phyloP scores from a whole-genome alignment of 2,797 vertebrate species.

The Anguilla anguilla region DNA sequence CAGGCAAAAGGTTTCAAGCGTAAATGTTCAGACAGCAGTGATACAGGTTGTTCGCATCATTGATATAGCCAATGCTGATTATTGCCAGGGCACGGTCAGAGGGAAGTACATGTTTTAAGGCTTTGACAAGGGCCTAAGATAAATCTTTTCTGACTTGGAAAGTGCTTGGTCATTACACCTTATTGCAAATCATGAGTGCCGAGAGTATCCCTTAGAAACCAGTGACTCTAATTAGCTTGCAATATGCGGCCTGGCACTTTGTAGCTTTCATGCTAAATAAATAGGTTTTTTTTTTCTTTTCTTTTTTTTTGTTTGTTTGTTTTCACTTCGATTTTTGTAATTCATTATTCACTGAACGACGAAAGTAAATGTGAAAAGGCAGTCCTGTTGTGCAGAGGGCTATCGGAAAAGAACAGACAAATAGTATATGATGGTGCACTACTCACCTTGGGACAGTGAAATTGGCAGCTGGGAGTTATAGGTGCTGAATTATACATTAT shows the following conservation, averaged over 20 bases:
- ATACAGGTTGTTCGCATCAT: not conserved
- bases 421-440: not conserved
- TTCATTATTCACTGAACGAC: not conserved
- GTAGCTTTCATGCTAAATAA: not conserved
- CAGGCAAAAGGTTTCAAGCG: not conserved
- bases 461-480: not conserved
- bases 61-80: not conserved
- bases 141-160: not conserved
- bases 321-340: constrained; percentile 3
- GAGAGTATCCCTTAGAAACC: not conserved
- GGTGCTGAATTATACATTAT: constrained; percentile 9
- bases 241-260: not conserved
- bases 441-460: not conserved
- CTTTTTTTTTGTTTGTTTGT: not conserved
- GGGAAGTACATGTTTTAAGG: not conserved
- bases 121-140: not conserved
- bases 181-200: not conserved
- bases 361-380: not conserved
- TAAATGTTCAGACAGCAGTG: not conserved
- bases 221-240: not conserved
- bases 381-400: not conserved
- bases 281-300: not conserved
- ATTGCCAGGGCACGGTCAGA: not conserved
- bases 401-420: not conserved
- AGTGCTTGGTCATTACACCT: not conserved